A percentile compares a stretch with the other conserved stretches of the same genome.
phyloP scores from a whole-genome alignment of 2,888 invertebrate species.

The Caenorhabditis sulstoni region DNA sequence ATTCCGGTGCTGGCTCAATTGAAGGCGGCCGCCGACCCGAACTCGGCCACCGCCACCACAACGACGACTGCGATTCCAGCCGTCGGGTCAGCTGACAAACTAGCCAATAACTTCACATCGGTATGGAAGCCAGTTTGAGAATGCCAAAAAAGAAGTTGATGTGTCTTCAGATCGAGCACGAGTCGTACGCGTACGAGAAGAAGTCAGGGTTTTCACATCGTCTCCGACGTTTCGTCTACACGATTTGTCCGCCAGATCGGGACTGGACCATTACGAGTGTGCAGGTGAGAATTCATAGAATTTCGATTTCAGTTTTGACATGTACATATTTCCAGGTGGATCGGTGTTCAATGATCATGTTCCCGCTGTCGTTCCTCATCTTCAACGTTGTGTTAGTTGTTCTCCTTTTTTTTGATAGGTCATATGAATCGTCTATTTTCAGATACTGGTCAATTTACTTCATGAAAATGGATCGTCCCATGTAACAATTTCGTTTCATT shows the following conservation, averaged over 20 bases:
- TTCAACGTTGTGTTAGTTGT: conserved; percentile 77
- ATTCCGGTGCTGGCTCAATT: conserved; percentile 60
- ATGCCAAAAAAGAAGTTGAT: too few relatives aligned
- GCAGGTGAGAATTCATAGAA: too few relatives aligned
- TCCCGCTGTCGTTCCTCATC: conserved; percentile 79
- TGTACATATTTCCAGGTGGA: conserved; percentile 77
- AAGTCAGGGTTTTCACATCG: conserved; percentile 57
- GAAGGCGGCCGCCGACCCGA: conserved; percentile 31
- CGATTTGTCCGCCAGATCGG: conserved; percentile 72
- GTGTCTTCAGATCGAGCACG: conserved; percentile 59
- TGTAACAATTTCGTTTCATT: conserved; percentile 57
- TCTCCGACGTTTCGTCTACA: conserved; percentile 60
- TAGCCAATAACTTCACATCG: conserved; percentile 43
- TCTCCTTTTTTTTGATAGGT: neutral
- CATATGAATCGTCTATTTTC: conserved; percentile 52
- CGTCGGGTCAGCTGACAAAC: conserved; percentile 18
- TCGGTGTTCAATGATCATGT: conserved; percentile 80
- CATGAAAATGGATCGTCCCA: conserved; percentile 77
- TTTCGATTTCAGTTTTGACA: too few relatives aligned
- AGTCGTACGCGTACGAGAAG: conserved; percentile 62
- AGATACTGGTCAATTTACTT: conserved; percentile 79
- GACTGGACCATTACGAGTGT: conserved; percentile 80
- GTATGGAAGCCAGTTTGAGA: conserved; percentile 18
- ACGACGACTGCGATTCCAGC: conserved; percentile 32
- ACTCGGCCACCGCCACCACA: conserved; percentile 4